These are phyloP conservation scores for Lamproptera curius DNA, from an alignment of 2,888 invertebrate genomes.

Conservation along the genomic window DNA sequence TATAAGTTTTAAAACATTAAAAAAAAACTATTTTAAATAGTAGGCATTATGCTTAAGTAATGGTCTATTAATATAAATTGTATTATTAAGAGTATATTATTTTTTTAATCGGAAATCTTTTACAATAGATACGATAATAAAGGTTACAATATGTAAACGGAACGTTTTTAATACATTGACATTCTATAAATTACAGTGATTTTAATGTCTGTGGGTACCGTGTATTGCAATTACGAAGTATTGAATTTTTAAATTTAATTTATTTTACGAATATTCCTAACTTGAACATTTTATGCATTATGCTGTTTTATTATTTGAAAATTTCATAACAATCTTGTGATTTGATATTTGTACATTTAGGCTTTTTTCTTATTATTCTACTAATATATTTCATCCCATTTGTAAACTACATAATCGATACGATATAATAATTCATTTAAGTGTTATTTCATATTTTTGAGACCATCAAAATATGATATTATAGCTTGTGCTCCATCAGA, in stretches of 20 bases:
- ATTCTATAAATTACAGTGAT: neutral
- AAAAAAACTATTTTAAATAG: no score
- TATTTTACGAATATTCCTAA: slow-evolving; percentile 7
- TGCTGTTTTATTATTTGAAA: neutral
- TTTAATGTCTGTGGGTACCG: neutral
- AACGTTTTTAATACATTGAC: neutral
- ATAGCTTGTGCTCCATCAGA: slow-evolving; percentile 5
- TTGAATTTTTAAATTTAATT: slow-evolving; percentile 15
- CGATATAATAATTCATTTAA: slow-evolving; percentile 20
- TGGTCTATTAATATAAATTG: no score
- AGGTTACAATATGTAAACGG: neutral
- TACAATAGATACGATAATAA: no score
- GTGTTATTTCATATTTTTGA: slow-evolving; percentile 16
- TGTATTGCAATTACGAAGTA: neutral
- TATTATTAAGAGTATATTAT: no score
- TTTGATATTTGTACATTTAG: no score
- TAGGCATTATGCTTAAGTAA: no score
- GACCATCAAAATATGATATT: slow-evolving; percentile 19
- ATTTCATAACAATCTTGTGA: neutral
- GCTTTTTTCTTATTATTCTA: neutral
- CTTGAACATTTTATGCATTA: neutral
- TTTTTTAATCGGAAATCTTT: no score
- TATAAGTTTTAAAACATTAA: no score
- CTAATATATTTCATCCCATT: slow-evolving; percentile 26
- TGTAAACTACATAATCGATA: slow-evolving; percentile 71